Conservation (phyloP, 2,888 invertebrate species). For the Noctua fimbriata region DNA sequence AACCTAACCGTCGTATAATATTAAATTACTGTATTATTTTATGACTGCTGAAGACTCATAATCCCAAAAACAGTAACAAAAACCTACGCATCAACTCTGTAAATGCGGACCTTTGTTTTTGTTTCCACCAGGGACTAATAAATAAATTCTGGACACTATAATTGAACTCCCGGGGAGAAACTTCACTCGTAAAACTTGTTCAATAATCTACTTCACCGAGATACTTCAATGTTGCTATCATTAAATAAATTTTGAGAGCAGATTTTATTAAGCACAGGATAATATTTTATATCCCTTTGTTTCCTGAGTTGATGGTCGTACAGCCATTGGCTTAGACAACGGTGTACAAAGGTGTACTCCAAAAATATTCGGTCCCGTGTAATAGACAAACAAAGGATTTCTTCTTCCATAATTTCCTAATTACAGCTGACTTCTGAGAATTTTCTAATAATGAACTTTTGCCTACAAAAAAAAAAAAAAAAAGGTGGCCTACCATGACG, state of each 20-base stretch:
- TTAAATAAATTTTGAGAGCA: constrained; percentile 45
- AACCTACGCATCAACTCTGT: constrained; percentile 23
- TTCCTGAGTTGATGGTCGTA: not conserved
- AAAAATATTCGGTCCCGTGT: not conserved
- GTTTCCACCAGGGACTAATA: constrained; percentile 32
- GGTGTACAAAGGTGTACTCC: fast-evolving
- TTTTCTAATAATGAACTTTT: not conserved
- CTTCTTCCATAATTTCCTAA: not conserved
- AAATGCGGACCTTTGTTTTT: constrained; percentile 37
- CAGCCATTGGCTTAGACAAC: not conserved
- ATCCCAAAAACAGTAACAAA: constrained; percentile 11
- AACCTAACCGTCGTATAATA: not conserved
- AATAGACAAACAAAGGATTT: not conserved
- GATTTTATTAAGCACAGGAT: constrained; percentile 29
- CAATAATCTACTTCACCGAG: constrained; percentile 50
- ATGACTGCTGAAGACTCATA: not conserved
- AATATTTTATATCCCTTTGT: constrained; percentile 18
- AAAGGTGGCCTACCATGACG: no score
- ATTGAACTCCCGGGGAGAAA: constrained; percentile 61
- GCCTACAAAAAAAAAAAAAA: no score
- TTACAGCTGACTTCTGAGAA: not conserved
- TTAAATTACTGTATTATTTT: not conserved
- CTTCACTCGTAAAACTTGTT: constrained; percentile 54
- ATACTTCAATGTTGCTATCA: constrained; percentile 51
- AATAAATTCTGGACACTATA: constrained; percentile 59